Evolutionary conservation across 2,797 vertebrate genomes (phyloP).

Genomic region (Squalus acanthias): DNA sequence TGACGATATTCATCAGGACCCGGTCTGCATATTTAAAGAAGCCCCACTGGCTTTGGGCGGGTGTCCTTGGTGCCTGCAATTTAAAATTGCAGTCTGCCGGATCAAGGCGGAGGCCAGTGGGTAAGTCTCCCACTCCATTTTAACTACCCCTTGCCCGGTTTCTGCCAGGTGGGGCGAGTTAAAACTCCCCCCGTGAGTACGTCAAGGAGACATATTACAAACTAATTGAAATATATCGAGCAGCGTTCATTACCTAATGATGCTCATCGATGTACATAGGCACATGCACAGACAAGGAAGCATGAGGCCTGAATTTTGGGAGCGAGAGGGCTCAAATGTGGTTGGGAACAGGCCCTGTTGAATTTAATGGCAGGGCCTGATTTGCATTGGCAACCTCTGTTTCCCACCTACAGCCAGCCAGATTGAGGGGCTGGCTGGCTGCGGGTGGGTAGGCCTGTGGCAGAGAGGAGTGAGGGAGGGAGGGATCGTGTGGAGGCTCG

Average conservation of each 20-base stretch:
- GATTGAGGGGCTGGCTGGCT: no score
- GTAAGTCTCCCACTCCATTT: background rate
- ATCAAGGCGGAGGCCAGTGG: background rate
- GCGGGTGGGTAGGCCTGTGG: no score
- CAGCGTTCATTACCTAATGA: background rate
- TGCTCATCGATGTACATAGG: background rate
- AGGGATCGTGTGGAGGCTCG: no score
- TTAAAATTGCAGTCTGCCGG: background rate
- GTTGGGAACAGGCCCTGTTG: no score
- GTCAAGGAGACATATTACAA: background rate
- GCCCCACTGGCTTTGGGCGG: background rate
- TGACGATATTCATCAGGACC: background rate
- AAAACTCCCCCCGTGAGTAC: background rate
- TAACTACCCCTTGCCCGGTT: background rate
- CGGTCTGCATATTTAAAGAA: background rate
- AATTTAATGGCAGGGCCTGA: no score
- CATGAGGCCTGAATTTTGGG: background rate
- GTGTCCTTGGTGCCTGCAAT: background rate
- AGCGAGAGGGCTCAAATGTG: no score
- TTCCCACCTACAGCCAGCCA: no score
- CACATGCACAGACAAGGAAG: background rate
- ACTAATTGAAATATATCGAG: background rate
- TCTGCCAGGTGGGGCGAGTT: background rate
- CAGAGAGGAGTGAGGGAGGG: no score
- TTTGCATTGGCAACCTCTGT: no score